Conservation (phyloP, 1,140 invertebrate species). For the Micrasema longulum region DNA sequence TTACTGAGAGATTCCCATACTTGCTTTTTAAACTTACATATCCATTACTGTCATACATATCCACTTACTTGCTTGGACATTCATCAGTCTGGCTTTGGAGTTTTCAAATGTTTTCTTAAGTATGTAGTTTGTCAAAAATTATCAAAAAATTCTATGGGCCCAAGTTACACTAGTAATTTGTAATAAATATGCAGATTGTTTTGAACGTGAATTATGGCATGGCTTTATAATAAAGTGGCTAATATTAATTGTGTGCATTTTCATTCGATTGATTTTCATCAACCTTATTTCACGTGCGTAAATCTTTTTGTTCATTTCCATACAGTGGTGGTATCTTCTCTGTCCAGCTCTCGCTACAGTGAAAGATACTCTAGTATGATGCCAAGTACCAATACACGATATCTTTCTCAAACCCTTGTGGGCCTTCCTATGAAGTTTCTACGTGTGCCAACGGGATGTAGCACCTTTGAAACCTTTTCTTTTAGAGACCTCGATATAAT, state of each 20-base stretch:
- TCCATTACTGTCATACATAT: too few species aligned
- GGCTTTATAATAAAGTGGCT: too few species aligned
- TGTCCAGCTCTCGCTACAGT: conserved; percentile 99
- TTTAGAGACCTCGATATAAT: conserved; percentile 98
- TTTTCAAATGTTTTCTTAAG: too few species aligned
- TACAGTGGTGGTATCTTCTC: conserved; percentile 99
- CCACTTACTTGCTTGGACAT: too few species aligned
- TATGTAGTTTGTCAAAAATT: neutral
- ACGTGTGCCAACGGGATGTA: conserved; percentile 99
- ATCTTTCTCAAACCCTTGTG: conserved; percentile 99
- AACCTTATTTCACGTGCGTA: too few species aligned
- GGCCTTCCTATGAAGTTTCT: conserved; percentile 99
- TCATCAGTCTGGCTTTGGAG: too few species aligned
- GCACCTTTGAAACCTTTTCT: conserved; percentile 99
- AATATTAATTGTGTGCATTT: too few species aligned
- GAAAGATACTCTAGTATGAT: conserved; percentile 98
- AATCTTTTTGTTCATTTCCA: conserved; percentile 99
- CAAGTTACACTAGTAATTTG: conserved; percentile 13
- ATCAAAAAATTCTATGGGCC: conserved; percentile 6
- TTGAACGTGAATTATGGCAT: too few species aligned
- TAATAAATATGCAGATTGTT: conserved; percentile 2
- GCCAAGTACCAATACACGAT: conserved; percentile 99
- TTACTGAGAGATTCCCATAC: too few species aligned
- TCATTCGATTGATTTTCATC: too few species aligned
- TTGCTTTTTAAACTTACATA: too few species aligned